A percentile compares a stretch with the other conserved stretches of the same genome.
Evolutionary conservation across 2,113 vertebrate genomes (phyloP).

Genomic region (Oryzias woworae): DNA sequence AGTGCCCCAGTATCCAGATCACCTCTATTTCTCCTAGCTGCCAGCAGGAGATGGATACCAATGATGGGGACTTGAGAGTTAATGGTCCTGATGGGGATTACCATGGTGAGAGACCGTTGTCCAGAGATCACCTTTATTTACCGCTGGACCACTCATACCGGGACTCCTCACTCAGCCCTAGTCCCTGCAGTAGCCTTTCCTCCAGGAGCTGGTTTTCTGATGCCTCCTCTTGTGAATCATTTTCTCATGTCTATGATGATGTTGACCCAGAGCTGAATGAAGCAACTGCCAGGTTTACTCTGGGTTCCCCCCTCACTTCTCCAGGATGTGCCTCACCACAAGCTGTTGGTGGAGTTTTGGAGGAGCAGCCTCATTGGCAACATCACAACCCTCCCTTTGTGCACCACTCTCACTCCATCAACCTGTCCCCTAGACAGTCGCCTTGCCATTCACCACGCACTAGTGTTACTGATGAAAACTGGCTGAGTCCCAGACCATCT

Average conservation of each 20-base stretch:
- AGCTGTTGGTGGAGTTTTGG: constrained; percentile 83
- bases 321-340: constrained; percentile 90
- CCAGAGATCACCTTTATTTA: constrained; percentile 95
- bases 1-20: constrained; percentile 98
- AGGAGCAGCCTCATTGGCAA: constrained; percentile 75
- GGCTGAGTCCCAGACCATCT: constrained; percentile 92
- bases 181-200: constrained; percentile 95
- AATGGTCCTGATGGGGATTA: constrained; percentile 91
- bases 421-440: constrained; percentile 90
- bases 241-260: constrained; percentile 96
- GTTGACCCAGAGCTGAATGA: constrained; percentile 97
- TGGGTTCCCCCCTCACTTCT: constrained; percentile 91
- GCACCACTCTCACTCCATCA: constrained; percentile 84
- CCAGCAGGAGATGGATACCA: constrained; percentile 92
- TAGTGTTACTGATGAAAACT: constrained; percentile 97
- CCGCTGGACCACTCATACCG: constrained; percentile 94
- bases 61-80: constrained; percentile 82
- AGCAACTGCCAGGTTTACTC: constrained; percentile 91
- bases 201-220: constrained; percentile 98
- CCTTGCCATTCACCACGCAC: constrained; percentile 96
- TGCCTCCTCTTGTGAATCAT: constrained; percentile 96
- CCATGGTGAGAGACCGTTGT: constrained; percentile 83
- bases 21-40: constrained; percentile 98
- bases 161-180: constrained; percentile 94
- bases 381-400: constrained; percentile 86